These are phyloP conservation scores for Zaprionus africanus DNA, from an alignment of 1,140 invertebrate species.

Conservation along the genomic window DNA sequence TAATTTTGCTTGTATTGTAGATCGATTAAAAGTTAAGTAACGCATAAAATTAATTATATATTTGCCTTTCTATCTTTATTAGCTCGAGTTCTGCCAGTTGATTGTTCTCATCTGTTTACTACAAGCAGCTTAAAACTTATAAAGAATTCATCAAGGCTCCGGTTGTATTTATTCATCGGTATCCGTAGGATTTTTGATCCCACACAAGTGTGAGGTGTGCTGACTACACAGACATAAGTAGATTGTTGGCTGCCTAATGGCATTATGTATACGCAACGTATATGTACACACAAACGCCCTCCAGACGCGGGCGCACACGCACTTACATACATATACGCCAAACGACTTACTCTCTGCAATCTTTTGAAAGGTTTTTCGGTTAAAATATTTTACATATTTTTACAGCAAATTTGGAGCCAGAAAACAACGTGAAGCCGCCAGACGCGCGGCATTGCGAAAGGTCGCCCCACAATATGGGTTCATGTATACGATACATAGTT, in stretches of 20 bases:
- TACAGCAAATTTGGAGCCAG: slow-evolving; percentile 53
- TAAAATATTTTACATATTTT: slow-evolving; percentile 82
- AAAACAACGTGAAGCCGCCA: slow-evolving; percentile 2
- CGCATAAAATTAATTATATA: neutral
- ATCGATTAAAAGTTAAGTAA: neutral
- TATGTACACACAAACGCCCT: slow-evolving; percentile 24
- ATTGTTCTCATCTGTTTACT: slow-evolving; percentile 1
- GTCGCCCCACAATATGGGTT: slow-evolving; percentile 17
- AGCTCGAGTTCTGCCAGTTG: neutral
- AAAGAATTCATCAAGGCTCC: slow-evolving; percentile 8
- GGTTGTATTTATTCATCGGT: slow-evolving; percentile 19
- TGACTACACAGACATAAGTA: neutral
- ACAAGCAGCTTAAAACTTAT: neutral
- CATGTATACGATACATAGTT: slow-evolving; percentile 54
- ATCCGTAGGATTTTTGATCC: neutral
- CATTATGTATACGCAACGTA: slow-evolving; percentile 57
- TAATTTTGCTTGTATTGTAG: neutral
- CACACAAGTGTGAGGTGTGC: slow-evolving; percentile 40
- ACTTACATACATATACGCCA: slow-evolving; percentile 29
- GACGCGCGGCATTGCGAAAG: neutral
- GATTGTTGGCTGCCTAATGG: slow-evolving; percentile 50
- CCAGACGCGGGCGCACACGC: neutral
- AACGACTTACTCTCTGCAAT: slow-evolving; percentile 53
- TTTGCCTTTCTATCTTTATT: neutral
- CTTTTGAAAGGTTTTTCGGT: slow-evolving; percentile 75